phyloP scores from a whole-genome alignment of 2,888 invertebrate species.

The Drosophila pseudotakahashii region DNA sequence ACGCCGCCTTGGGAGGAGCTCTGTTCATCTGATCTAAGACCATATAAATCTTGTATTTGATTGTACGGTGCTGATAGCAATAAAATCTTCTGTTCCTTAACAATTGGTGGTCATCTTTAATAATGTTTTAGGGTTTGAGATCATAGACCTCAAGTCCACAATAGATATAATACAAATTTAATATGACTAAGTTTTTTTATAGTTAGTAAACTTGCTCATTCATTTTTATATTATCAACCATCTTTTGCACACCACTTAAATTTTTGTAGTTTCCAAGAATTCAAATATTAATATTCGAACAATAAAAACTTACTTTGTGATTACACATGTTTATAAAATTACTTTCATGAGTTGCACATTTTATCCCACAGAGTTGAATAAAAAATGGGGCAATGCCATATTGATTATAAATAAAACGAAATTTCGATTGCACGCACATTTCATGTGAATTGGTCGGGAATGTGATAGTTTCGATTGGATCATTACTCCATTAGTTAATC shows the following conservation, averaged over 20 bases:
- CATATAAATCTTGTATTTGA: background rate
- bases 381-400: constrained; percentile 26
- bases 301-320: background rate
- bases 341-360: constrained; percentile 1
- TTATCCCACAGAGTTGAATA: background rate
- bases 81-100: constrained; percentile 15
- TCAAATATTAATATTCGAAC: background rate
- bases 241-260: background rate
- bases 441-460: constrained; percentile 19
- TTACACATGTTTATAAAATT: background rate
- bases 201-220: too few relatives aligned
- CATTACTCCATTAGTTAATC: constrained; percentile 34
- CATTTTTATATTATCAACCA: background rate
- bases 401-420: constrained; percentile 59
- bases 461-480: constrained; percentile 35
- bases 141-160: too few relatives aligned
- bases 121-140: too few relatives aligned
- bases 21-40: constrained; percentile 19
- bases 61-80: background rate
- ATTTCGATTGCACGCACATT: constrained; percentile 47
- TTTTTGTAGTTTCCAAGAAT: background rate
- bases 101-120: background rate
- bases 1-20: constrained; percentile 67
- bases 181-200: too few relatives aligned
- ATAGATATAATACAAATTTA: too few relatives aligned